phyloP scores from a whole-genome alignment of 2,113 vertebrate species.

The Vombatus ursinus region DNA sequence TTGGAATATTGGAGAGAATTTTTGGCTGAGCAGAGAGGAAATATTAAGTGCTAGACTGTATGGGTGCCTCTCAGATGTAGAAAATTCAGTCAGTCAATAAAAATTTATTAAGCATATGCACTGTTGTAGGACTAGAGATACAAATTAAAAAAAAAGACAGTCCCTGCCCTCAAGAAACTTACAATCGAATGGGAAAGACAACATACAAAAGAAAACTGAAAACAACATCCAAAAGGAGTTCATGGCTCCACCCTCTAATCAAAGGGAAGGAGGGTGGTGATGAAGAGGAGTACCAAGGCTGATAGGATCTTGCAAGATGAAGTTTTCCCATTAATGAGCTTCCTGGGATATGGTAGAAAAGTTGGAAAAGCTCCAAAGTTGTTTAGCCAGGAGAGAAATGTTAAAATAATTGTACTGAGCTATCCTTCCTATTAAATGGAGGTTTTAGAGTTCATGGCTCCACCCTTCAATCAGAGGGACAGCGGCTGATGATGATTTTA shows the following conservation, averaged over 20 bases:
- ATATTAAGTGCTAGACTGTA: background rate
- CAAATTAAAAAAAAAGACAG: background rate
- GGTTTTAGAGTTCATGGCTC: background rate
- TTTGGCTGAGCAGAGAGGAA: background rate
- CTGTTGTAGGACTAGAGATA: background rate
- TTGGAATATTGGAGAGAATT: background rate
- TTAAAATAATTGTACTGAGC: background rate
- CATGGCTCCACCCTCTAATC: background rate
- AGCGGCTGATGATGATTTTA: background rate
- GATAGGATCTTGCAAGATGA: background rate
- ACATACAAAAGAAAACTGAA: too few species aligned
- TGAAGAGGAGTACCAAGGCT: background rate
- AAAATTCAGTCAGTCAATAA: background rate
- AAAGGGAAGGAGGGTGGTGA: background rate
- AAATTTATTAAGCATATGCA: background rate
- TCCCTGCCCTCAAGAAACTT: background rate
- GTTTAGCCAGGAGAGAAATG: background rate
- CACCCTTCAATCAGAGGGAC: background rate
- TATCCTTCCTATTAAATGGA: background rate
- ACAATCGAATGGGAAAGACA: background rate
- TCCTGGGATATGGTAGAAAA: background rate
- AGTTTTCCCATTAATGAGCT: background rate
- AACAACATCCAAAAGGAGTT: background rate
- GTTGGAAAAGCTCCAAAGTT: background rate
- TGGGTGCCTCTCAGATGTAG: background rate